Conservation (phyloP, 2,888 invertebrate species). For the Pinctada fucata region DNA sequence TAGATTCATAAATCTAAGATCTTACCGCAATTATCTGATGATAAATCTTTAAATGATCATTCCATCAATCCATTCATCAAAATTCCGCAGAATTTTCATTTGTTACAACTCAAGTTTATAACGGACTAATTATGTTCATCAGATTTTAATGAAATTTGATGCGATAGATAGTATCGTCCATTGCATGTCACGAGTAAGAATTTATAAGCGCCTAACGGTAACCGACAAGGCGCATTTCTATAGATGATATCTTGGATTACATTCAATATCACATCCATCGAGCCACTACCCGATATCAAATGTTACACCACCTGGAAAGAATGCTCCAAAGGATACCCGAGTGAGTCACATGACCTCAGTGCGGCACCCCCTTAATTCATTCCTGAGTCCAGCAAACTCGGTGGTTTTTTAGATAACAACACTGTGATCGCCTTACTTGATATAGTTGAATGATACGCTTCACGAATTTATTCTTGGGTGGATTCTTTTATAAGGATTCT, state of each 20-base stretch:
- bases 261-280: slow-evolving; percentile 18
- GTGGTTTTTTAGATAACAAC: slow-evolving; percentile 7
- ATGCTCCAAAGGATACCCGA: neutral
- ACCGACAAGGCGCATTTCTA: slow-evolving; percentile 6
- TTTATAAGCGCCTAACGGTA: neutral
- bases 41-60: neutral
- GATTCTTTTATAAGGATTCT: neutral
- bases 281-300: slow-evolving; percentile 14
- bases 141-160: neutral
- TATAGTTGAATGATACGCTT: slow-evolving; percentile 7
- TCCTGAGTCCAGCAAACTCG: neutral
- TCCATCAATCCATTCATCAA: neutral
- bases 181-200: neutral
- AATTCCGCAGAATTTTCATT: neutral
- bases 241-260: slow-evolving; percentile 29
- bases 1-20: no score
- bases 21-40: no score
- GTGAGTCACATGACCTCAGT: neutral
- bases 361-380: neutral
- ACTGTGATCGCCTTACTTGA: slow-evolving; percentile 8
- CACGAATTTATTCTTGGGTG: neutral
- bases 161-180: neutral
- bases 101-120: neutral
- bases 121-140: neutral
- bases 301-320: slow-evolving; percentile 18